Evolutionary conservation across 1,140 invertebrate genomes (phyloP).

Genomic region (Pseudomyrmex gracilis): DNA sequence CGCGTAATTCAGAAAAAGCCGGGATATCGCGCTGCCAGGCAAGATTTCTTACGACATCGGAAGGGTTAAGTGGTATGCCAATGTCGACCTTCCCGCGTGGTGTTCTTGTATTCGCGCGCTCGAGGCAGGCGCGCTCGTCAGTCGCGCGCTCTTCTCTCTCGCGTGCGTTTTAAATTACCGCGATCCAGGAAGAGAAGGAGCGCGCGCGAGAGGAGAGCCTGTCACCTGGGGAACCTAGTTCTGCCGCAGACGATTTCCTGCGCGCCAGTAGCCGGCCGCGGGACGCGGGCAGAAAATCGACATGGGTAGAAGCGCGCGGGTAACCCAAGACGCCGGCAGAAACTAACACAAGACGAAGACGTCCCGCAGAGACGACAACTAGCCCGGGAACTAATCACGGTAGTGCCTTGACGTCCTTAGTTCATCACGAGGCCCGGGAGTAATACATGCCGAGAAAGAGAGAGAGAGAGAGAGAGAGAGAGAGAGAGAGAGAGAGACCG

Average conservation of each 20-base stretch:
- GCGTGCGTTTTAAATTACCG: constrained; percentile 50
- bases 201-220: constrained; percentile 2
- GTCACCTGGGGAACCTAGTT: constrained; percentile 42
- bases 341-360: constrained; percentile 62
- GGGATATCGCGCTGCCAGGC: constrained; percentile 8
- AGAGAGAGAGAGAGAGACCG: neutral
- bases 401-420: constrained; percentile 65
- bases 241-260: constrained; percentile 21
- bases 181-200: constrained; percentile 47
- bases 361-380: constrained; percentile 80
- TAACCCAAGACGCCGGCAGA: constrained; percentile 46
- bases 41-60: constrained; percentile 23
- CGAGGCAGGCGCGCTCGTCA: constrained; percentile 26
- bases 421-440: constrained; percentile 67
- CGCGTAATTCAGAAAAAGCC: neutral
- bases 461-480: neutral
- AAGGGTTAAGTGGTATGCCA: constrained; percentile 50
- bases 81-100: constrained; percentile 18
- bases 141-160: neutral
- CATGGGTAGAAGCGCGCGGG: constrained; percentile 27
- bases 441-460: constrained; percentile 34
- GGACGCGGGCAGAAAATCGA: constrained; percentile 32
- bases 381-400: constrained; percentile 77
- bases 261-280: constrained; percentile 41
- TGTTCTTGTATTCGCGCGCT: constrained; percentile 36